Evolutionary conservation across 2,888 invertebrate genomes (phyloP).

Genomic region (Colletes collaris): DNA sequence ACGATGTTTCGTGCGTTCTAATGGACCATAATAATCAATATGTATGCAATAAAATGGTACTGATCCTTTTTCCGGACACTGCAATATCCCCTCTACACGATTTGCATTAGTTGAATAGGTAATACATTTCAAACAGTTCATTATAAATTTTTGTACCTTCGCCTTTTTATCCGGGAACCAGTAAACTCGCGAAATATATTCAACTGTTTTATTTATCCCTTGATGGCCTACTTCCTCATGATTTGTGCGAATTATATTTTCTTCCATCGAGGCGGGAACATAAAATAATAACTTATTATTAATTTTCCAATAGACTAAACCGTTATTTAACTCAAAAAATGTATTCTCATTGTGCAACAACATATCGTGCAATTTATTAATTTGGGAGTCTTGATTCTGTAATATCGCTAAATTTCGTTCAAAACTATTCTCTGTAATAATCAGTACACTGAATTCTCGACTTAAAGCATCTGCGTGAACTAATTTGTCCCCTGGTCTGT

Average conservation of each 20-base stretch:
- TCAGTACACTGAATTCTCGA: background rate
- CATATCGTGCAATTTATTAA: background rate
- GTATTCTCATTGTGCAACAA: background rate
- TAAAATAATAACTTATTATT: constrained; percentile 8
- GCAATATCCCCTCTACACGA: background rate
- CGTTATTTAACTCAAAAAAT: constrained; percentile 21
- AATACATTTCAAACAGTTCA: constrained; percentile 9
- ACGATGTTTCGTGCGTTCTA: constrained; percentile 11
- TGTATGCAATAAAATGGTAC: constrained; percentile 11
- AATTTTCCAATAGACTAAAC: constrained; percentile 9
- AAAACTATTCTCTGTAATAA: constrained; percentile 19
- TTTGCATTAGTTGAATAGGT: constrained; percentile 1
- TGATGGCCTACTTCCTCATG: constrained; percentile 29
- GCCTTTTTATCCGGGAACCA: constrained; percentile 2
- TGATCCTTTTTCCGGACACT: constrained; percentile 8
- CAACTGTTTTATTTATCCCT: constrained; percentile 9
- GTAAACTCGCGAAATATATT: constrained; percentile 10
- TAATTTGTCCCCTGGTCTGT: too few species aligned
- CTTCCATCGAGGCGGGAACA: constrained; percentile 10
- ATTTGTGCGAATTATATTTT: constrained; percentile 8
- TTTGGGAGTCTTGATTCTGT: constrained; percentile 2
- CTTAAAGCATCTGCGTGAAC: constrained; percentile 9
- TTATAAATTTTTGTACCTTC: background rate
- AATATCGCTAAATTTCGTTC: constrained; percentile 21
- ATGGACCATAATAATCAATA: constrained; percentile 23